A percentile compares a stretch with the other conserved stretches of the same genome.
Evolutionary conservation across 2,888 invertebrate genomes (phyloP).

Genomic region (Andrena chrysosceles): DNA sequence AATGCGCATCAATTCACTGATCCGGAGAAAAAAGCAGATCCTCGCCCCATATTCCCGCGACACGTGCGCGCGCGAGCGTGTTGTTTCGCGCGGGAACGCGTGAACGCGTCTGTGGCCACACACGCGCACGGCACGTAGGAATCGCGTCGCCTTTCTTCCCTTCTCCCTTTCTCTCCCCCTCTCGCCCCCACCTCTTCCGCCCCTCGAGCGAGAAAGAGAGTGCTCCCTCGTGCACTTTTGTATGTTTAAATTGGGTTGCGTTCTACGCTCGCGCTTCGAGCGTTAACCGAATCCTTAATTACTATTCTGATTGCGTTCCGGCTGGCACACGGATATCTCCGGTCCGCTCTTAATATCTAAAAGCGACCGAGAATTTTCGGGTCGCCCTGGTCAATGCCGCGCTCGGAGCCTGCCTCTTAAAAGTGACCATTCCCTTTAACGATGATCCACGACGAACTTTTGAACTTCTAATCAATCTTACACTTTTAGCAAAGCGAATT

Average conservation of each 20-base stretch:
- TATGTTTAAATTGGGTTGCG: constrained; percentile 81
- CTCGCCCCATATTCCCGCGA: background rate
- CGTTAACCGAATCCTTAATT: constrained; percentile 83
- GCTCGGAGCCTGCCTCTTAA: background rate
- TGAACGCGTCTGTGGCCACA: background rate
- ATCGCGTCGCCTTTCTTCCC: constrained; percentile 53
- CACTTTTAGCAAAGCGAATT: too few species aligned
- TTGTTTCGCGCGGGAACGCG: constrained; percentile 32
- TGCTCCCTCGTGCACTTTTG: constrained; percentile 77
- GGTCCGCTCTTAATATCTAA: constrained; percentile 63
- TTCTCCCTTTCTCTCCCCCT: constrained; percentile 39
- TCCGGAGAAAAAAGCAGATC: constrained; percentile 8
- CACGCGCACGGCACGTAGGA: background rate
- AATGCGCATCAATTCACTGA: background rate
- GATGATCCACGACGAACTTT: background rate
- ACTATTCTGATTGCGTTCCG: constrained; percentile 81
- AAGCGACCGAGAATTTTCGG: constrained; percentile 63
- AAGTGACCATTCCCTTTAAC: background rate
- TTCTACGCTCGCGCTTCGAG: constrained; percentile 77
- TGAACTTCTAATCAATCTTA: background rate
- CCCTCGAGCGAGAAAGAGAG: constrained; percentile 42
- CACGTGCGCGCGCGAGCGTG: constrained; percentile 30
- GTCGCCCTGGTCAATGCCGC: constrained; percentile 21
- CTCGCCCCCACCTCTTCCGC: constrained; percentile 40
- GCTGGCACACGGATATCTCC: constrained; percentile 66